Base-by-base conservation (phyloP, 2,113 vertebrate genomes). In the Solea solea region DNA sequence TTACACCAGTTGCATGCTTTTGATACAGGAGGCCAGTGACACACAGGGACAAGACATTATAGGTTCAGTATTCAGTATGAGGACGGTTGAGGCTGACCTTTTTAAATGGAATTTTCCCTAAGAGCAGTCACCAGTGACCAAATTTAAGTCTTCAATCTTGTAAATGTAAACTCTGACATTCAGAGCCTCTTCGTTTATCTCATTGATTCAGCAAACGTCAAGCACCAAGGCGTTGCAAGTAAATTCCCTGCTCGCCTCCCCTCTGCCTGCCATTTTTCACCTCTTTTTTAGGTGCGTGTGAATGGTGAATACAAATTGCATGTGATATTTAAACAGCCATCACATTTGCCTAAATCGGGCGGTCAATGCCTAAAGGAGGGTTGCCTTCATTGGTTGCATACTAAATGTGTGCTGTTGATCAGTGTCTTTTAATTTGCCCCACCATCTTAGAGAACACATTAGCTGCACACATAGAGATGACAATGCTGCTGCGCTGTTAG, bases 291-390 rank as follows among this genome's bases (percentile, higher is more conserved):
- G 50, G 34, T 45, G 50, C 61, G 67, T 71, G 62, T 51, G 34
- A 72, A 59, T 41, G 62, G 62, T 45, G 92, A 93, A 93, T 94
- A 91, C 87, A 89, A 93, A 94, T 93, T 73, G 64, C 62, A 40
- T 63, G 68, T 91, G 92, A 90, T 93, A 94, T 94, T 94, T 93
- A 91, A 93, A 93, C 87, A 81, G 84, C 74, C 44, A 56, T 89
- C 92, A 83, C 89, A 92, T 94, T 93, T 93, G 85, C 84, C 59
- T 58, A 76, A 86, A 85, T 90, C 88, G 90, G 91, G 92, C 83
- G 87, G 80, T 41, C 49, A 78, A 79, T 64, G 61, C 76, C 76
- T 79, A 80, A 52, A 81, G 64, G 83, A 84, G 80, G 84, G 83
- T 69, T 54, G 40, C 68, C 28, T 67, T 71, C 78, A 72, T 57